Conservation (phyloP, 2,797 vertebrate genomes). For the Falco naumanni region DNA sequence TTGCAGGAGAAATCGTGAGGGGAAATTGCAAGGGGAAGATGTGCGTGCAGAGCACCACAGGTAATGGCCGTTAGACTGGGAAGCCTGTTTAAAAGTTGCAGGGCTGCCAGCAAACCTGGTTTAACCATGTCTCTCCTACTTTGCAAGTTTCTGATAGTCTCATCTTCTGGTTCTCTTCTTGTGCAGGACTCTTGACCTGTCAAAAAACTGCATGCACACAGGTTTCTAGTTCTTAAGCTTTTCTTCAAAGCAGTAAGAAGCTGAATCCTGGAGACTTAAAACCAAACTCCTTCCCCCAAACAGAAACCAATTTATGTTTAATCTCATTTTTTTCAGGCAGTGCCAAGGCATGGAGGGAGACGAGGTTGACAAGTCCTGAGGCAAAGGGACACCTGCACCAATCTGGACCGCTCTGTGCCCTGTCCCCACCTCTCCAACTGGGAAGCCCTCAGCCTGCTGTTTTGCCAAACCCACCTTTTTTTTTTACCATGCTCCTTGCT, state of each 20-base stretch:
- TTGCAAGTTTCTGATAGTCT: not conserved
- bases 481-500: not conserved
- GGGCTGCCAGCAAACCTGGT: not conserved
- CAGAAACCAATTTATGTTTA: not conserved
- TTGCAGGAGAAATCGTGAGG: not conserved
- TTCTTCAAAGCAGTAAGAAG: not conserved
- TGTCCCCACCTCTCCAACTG: not conserved
- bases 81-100: not conserved
- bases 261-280: not conserved
- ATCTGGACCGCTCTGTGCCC: not conserved
- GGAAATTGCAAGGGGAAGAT: not conserved
- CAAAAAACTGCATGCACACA: not conserved
- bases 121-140: not conserved
- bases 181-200: not conserved
- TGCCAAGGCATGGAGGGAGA: not conserved
- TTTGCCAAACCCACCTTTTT: constrained; percentile 31
- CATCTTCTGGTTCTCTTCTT: not conserved
- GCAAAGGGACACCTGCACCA: not conserved
- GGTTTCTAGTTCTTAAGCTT: not conserved
- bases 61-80: not conserved
- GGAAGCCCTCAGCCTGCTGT: not conserved
- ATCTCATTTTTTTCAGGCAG: not conserved
- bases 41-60: not conserved
- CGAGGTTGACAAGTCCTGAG: not conserved
- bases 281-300: not conserved